Percentiles rank a stretch among this genome's conserved stretches.
Evolutionary conservation across 2,113 vertebrate genomes (phyloP).

Genomic region (Lepus timidus): DNA sequence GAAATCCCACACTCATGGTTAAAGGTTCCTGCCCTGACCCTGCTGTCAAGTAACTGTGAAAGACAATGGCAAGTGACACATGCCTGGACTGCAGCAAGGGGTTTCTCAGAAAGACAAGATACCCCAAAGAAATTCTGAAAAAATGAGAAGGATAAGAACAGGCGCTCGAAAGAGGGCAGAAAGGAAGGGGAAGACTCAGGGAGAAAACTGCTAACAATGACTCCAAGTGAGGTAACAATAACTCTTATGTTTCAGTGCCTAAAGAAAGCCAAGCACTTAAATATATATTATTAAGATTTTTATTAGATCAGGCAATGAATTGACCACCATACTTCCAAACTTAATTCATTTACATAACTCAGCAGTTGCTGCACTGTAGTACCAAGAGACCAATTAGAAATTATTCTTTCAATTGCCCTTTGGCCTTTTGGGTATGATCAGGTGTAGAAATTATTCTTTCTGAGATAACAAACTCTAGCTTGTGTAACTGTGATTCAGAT

Average conservation of each 20-base stretch:
- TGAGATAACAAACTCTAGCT: no score
- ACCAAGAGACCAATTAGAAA: background rate
- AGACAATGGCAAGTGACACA: no score
- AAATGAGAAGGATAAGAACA: background rate
- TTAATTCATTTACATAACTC: background rate
- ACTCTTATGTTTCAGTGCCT: background rate
- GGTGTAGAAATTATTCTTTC: no score
- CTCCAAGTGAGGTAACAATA: background rate
- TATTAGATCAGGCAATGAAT: background rate
- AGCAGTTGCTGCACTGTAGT: background rate
- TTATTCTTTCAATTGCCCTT: no score
- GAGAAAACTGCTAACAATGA: background rate
- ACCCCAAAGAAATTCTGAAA: background rate
- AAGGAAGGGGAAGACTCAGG: background rate
- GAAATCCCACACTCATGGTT: background rate
- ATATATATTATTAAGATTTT: background rate
- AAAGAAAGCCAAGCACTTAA: background rate
- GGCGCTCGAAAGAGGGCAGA: background rate
- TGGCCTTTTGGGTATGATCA: no score
- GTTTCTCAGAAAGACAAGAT: background rate
- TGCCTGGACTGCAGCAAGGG: background rate
- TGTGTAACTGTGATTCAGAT: background rate
- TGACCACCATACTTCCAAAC: background rate
- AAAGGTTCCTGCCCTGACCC: background rate
- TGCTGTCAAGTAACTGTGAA: background rate